Evolutionary conservation across 2,888 invertebrate species (phyloP), one percentile per base, ranked within the genome.

Genomic region (Falcaria lacertinaria): DNA sequence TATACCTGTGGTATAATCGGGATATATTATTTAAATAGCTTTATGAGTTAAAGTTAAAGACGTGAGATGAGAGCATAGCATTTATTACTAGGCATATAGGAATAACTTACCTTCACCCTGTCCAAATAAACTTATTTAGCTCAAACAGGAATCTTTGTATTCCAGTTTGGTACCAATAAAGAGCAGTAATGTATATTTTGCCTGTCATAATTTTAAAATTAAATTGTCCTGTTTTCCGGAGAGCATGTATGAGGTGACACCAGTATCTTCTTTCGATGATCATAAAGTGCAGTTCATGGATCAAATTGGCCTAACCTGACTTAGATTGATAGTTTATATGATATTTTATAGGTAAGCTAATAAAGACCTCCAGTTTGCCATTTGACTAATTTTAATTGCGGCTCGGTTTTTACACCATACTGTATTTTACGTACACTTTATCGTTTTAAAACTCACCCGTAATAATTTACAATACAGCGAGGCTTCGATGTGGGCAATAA

Each of bases 351-450:
- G n/a, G n/a, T n/a, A n/a, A 58, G 62, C 62, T 72, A 68, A 79
- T 80, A 80, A 84, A 82, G 63, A 69, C 69, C 69, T 65, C 65
- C 60, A 67, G 69, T 73, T 71, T 69, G 77, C 77, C 67, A 66
- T 82, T 83, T 79, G 70, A 78, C 77, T 80, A 81, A 83, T 82
- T 83, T 84, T 81, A 80, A 82, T 80, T 75, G 70, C 74, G 69
- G 60, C 66, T 61, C 66, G 60, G 74, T 79, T 80, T 82, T 81
- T 75, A 80, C 66, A 60, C 69, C 63, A 64, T 37, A 60, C 65
- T 68, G 71, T 76, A 74, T 77, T 76, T 76, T 69, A 80, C 66
- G 66, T 60, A 69, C 57, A 72, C 68, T 80, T 80, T 78, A 80
- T 80, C 64, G 77, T 73, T 78, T 73, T 70, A 69, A 76, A 75